Percentiles rank a stretch among this genome's conserved stretches.
Evolutionary conservation across 2,888 invertebrate genomes (phyloP).

Genomic region (Globia sparganii): DNA sequence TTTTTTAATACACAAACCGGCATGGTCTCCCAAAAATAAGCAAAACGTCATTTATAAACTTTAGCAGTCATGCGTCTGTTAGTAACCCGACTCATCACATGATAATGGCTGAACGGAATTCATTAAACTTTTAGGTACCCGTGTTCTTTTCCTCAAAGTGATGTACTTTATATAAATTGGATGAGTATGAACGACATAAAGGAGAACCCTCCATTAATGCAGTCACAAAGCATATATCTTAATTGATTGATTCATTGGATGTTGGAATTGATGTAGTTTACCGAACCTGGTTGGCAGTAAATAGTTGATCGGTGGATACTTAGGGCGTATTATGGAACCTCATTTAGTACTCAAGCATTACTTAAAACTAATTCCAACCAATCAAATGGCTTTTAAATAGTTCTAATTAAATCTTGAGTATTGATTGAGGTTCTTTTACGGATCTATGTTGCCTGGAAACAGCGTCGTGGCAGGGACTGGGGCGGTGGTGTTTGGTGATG

Average conservation of each 20-base stretch:
- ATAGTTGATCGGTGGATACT: not conserved
- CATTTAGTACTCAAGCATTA: not conserved
- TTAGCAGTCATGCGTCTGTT: not conserved
- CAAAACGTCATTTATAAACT: not conserved
- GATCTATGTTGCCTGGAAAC: no score
- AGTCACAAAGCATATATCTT: slow-evolving; percentile 18
- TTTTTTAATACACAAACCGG: no score
- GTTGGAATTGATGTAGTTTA: slow-evolving; percentile 18
- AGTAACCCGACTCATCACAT: not conserved
- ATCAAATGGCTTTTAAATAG: not conserved
- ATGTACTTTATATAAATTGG: slow-evolving; percentile 1
- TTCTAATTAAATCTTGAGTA: not conserved
- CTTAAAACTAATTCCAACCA: not conserved
- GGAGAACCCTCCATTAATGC: slow-evolving; percentile 4
- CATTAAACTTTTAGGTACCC: slow-evolving; percentile 1
- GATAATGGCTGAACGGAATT: not conserved
- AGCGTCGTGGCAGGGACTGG: no score
- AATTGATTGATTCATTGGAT: slow-evolving; percentile 8
- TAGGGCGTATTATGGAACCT: not conserved
- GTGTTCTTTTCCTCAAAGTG: not conserved
- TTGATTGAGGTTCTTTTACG: no score
- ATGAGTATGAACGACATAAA: not conserved
- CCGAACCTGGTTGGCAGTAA: slow-evolving; percentile 6
- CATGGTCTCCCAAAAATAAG: not conserved
- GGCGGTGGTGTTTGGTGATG: not conserved